Evolutionary conservation across 2,888 invertebrate genomes (phyloP).

Genomic region (Stenodema calcarata): DNA sequence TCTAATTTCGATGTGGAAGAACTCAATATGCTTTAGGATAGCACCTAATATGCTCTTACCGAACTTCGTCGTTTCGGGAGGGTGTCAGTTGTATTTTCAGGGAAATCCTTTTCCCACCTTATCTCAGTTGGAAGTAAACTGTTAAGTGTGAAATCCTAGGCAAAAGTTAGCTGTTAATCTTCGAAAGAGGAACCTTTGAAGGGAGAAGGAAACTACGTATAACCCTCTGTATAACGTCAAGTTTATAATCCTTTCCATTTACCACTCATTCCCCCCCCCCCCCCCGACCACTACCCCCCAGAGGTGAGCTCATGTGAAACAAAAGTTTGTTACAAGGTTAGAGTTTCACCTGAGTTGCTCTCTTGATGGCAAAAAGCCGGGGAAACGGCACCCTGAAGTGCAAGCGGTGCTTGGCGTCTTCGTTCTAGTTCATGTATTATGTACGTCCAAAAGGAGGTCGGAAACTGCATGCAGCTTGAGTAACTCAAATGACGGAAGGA

Average conservation of each 20-base stretch:
- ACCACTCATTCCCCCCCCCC: not conserved
- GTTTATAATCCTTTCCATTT: conserved; percentile 9
- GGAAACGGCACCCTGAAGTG: not conserved
- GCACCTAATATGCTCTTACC: not conserved
- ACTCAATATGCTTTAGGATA: not conserved
- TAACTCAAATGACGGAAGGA: not conserved
- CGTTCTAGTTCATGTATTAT: not conserved
- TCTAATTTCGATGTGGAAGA: not conserved
- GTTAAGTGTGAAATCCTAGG: not conserved
- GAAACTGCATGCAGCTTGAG: not conserved
- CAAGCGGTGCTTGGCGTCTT: not conserved
- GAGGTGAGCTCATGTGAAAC: conserved; percentile 11
- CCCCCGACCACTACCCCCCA: not conserved
- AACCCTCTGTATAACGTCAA: not conserved
- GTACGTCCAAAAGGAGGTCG: not conserved
- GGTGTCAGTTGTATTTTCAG: conserved; percentile 9
- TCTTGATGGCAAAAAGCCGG: not conserved
- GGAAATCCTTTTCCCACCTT: not conserved
- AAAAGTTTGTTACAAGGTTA: conserved; percentile 16
- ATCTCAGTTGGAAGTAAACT: not conserved
- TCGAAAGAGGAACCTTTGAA: not conserved
- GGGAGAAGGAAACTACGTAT: not conserved
- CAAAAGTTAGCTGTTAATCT: conserved; percentile 20
- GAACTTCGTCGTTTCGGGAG: not conserved
- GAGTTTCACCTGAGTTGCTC: conserved; percentile 7